These are phyloP conservation scores for Galaxias olidus DNA, from an alignment of 2,797 vertebrate species.

Conservation along the genomic window DNA sequence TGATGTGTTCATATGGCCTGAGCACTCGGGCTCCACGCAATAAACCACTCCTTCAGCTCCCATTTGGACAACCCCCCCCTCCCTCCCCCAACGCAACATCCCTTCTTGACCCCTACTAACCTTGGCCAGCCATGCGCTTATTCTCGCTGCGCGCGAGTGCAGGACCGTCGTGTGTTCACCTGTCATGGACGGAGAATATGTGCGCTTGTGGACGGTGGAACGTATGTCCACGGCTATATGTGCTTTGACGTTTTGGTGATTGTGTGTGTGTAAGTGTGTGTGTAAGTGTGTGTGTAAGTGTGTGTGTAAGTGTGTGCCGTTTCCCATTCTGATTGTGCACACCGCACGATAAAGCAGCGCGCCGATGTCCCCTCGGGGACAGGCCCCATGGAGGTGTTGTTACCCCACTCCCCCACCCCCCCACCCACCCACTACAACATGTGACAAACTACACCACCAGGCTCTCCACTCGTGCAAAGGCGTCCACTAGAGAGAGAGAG, in stretches of 20 bases:
- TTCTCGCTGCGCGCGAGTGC: slow-evolving; percentile 34
- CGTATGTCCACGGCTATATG: slow-evolving; percentile 14
- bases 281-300: slow-evolving; percentile 3
- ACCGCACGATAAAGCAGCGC: slow-evolving; percentile 21
- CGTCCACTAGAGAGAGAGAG: neutral
- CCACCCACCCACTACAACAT: slow-evolving; percentile 31
- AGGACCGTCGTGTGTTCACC: slow-evolving; percentile 34
- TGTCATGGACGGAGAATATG: slow-evolving; percentile 14
- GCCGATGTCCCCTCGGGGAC: slow-evolving; percentile 36
- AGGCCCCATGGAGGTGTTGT: slow-evolving; percentile 13
- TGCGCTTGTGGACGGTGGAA: slow-evolving; percentile 2
- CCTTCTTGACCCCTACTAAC: slow-evolving; percentile 59
- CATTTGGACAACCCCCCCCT: slow-evolving; percentile 15
- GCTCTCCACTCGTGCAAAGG: neutral
- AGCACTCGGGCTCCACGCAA: slow-evolving; percentile 29
- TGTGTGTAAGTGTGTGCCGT: too few species aligned
- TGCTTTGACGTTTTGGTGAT: too few species aligned
- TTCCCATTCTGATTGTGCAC: neutral
- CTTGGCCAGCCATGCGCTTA: slow-evolving; percentile 52
- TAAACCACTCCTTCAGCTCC: slow-evolving; percentile 64
- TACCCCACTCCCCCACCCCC: too few species aligned
- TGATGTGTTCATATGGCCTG: slow-evolving; percentile 70
- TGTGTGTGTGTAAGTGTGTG: slow-evolving; percentile 9
- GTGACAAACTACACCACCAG: slow-evolving; percentile 23
- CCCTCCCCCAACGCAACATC: slow-evolving; percentile 18